Conservation (phyloP, 2,888 invertebrate genomes). For the Agrenia bidenticulata region DNA sequence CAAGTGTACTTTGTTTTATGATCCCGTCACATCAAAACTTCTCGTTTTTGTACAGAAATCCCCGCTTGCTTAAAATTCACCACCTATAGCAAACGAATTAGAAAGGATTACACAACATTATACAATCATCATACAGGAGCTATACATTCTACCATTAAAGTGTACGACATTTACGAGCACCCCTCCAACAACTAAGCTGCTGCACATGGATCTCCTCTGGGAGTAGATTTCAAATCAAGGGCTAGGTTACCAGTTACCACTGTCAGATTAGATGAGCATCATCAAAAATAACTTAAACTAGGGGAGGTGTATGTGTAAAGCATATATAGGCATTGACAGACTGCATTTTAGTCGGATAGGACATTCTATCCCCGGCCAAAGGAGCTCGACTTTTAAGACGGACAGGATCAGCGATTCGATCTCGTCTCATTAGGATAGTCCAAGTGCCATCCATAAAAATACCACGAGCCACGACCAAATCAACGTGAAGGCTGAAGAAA, state of each 20-base stretch:
- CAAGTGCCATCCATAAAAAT: conserved; percentile 30
- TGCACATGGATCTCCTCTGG: no score
- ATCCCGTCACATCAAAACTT: not conserved
- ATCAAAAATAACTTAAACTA: no score
- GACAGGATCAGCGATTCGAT: conserved; percentile 16
- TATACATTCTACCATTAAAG: not conserved
- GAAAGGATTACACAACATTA: conserved; percentile 6
- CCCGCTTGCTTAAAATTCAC: not conserved
- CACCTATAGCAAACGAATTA: conserved; percentile 2
- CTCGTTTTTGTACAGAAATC: not conserved
- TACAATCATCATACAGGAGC: not conserved
- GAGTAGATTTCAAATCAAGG: no score
- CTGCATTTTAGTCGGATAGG: no score
- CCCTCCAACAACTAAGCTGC: conserved; percentile 1
- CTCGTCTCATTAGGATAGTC: conserved; percentile 28
- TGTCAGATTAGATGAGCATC: no score
- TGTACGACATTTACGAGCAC: conserved; percentile 5
- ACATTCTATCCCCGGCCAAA: no score
- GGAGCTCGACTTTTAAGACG: not conserved
- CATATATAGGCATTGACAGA: no score
- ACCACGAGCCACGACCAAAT: conserved; percentile 25
- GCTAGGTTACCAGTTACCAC: no score
- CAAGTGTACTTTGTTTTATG: not conserved
- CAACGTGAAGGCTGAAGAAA: not conserved
- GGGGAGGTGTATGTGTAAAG: not conserved